Percentiles rank a stretch among this genome's conserved stretches.
Conservation (phyloP, 2,113 vertebrate species). For the Notothenia coriiceps region DNA sequence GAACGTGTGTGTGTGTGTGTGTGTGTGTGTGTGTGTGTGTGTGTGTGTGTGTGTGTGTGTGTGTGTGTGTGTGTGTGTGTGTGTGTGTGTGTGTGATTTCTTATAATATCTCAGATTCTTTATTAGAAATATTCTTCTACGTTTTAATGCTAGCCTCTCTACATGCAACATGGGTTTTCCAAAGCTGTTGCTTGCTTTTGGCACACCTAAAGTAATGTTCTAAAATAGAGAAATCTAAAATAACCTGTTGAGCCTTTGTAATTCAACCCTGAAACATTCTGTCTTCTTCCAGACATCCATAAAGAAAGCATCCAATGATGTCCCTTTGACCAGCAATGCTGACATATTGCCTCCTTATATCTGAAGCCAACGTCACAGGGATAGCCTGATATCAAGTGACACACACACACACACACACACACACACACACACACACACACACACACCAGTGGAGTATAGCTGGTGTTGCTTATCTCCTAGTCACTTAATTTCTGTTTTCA, state of each 20-base stretch:
- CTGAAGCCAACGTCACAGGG: constrained; percentile 35
- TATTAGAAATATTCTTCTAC: background rate
- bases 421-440: constrained; percentile 13
- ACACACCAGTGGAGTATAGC: background rate
- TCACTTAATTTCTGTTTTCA: background rate
- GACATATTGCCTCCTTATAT: constrained; percentile 45
- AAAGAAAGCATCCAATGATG: constrained; percentile 41
- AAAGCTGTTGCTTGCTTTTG: constrained; percentile 25
- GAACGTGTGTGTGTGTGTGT: background rate
- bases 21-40: background rate
- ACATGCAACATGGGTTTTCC: constrained; percentile 15
- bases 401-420: constrained; percentile 18
- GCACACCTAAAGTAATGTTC: background rate
- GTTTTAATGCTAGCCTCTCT: background rate
- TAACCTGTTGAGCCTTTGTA: constrained; percentile 30
- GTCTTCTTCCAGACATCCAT: constrained; percentile 42
- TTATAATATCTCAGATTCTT: background rate
- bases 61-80: background rate
- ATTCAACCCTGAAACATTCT: constrained; percentile 24
- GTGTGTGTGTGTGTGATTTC: constrained; percentile 7
- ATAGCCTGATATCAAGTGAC: constrained; percentile 36
- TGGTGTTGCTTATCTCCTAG: background rate
- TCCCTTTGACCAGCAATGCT: constrained; percentile 15
- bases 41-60: constrained; percentile 9
- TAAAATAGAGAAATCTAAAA: constrained; percentile 35